phyloP scores from a whole-genome alignment of 2,797 vertebrate species.

The Sphenopsis melanotis region DNA sequence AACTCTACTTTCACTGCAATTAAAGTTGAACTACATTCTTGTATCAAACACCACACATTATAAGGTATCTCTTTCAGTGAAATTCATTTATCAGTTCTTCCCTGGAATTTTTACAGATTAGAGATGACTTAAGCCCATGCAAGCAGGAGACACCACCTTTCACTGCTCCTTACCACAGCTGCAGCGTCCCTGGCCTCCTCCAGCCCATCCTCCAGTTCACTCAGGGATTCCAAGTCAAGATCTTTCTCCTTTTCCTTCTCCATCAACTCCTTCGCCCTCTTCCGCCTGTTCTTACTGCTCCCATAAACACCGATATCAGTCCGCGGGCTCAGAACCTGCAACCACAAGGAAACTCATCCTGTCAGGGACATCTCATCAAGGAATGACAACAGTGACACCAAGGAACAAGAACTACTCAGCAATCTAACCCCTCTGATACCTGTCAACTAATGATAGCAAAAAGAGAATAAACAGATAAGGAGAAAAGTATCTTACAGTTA shows the following conservation, averaged over 20 bases:
- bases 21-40: not conserved
- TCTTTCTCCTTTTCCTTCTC: constrained; percentile 90
- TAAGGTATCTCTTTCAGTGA: not conserved
- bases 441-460: not conserved
- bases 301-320: constrained; percentile 93
- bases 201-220: constrained; percentile 87
- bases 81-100: not conserved
- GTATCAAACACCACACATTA: rapidly evolving
- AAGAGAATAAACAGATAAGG: not conserved
- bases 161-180: constrained; percentile 78
- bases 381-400: not conserved
- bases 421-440: not conserved
- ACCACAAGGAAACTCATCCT: not conserved
- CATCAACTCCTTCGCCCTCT: constrained; percentile 90
- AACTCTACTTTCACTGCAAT: not conserved
- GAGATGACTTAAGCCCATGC: not conserved
- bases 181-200: constrained; percentile 91
- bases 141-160: not conserved
- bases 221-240: constrained; percentile 86
- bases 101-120: not conserved
- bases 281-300: constrained; percentile 91
- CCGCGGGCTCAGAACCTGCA: constrained; percentile 92
- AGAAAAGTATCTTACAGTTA: rapidly evolving
- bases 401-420: not conserved
- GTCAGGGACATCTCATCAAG: not conserved